phyloP scores from a whole-genome alignment of 2,888 invertebrate genomes.

The Tetramorium bicarinatum region DNA sequence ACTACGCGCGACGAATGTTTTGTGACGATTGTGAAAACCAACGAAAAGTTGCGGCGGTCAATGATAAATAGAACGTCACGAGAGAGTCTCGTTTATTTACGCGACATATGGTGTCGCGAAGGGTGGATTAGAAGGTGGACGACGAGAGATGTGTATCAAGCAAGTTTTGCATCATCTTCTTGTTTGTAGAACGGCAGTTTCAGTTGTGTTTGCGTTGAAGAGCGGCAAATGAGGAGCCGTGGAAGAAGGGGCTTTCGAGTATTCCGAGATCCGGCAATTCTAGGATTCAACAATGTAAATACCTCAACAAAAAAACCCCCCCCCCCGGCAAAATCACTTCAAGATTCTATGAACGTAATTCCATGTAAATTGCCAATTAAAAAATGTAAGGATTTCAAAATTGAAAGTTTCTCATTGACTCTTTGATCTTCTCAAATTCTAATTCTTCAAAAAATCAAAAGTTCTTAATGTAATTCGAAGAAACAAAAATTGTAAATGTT shows the following conservation, averaged over 20 bases:
- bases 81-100: slow-evolving; percentile 31
- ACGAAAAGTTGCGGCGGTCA: neutral
- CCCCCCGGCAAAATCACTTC: neutral
- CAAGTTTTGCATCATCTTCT: slow-evolving; percentile 54
- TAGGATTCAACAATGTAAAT: neutral
- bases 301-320: neutral
- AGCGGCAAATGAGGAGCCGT: slow-evolving; percentile 40
- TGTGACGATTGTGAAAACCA: neutral
- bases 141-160: slow-evolving; percentile 28
- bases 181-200: slow-evolving; percentile 48
- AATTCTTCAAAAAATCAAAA: neutral
- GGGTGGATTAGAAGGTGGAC: slow-evolving; percentile 35
- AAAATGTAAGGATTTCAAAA: neutral
- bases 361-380: neutral
- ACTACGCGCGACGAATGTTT: neutral
- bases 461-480: neutral
- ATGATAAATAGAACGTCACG: slow-evolving; percentile 20
- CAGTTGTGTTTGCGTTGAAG: slow-evolving; percentile 43
- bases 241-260: slow-evolving; percentile 32
- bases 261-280: slow-evolving; percentile 9
- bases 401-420: neutral
- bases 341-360: neutral
- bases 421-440: neutral
- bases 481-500: slow-evolving; percentile 1
- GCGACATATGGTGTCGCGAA: neutral